Evolutionary conservation across 2,888 invertebrate genomes (phyloP).

Genomic region (Altica lythri): DNA sequence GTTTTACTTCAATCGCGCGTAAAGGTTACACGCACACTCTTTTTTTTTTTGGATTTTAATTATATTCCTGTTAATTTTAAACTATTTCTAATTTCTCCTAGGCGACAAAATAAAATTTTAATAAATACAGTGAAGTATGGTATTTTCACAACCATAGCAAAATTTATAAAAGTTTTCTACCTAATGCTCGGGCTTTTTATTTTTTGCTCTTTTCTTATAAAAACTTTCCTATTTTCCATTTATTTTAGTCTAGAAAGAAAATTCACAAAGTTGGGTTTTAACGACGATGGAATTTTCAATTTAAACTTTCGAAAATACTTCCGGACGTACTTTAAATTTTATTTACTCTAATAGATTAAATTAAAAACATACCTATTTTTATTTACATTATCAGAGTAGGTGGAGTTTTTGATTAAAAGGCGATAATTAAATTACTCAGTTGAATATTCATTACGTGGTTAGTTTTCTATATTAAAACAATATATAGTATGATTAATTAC

Average conservation of each 20-base stretch:
- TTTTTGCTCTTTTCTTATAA: constrained; percentile 4
- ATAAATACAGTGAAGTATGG: neutral
- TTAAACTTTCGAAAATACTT: constrained; percentile 17
- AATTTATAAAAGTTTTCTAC: constrained; percentile 1
- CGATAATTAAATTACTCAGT: too few species aligned
- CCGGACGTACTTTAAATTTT: constrained; percentile 5
- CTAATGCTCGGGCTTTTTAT: neutral
- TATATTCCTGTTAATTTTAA: too few species aligned
- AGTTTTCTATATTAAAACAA: too few species aligned
- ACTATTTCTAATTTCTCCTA: too few species aligned
- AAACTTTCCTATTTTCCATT: constrained; percentile 12
- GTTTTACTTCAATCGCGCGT: too few species aligned
- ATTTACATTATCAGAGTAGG: neutral
- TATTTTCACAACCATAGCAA: neutral
- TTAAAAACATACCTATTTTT: constrained; percentile 15
- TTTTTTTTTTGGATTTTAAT: neutral
- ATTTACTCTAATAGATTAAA: constrained; percentile 12
- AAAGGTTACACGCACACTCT: too few species aligned
- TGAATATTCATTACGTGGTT: too few species aligned
- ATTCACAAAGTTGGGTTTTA: constrained; percentile 1
- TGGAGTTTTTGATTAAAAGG: too few species aligned
- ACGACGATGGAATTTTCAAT: constrained; percentile 10
- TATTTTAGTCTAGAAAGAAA: neutral
- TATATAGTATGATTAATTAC: too few species aligned
- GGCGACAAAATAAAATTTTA: too few species aligned